Conservation (phyloP, 2,113 vertebrate species). For the Macrotis lagotis region DNA sequence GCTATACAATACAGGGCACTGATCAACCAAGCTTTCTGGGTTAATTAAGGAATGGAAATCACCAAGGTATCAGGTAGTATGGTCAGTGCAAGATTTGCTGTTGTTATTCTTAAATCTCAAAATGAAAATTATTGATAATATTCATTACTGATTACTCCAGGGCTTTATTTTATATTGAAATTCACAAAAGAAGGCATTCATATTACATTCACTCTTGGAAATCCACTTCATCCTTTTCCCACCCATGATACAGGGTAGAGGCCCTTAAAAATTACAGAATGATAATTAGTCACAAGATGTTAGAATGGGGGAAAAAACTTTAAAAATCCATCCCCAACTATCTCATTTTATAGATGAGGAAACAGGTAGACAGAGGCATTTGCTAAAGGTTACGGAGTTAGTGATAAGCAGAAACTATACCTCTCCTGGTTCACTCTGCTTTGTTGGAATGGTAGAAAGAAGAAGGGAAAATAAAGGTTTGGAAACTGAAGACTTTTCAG, state of each 20-base stretch:
- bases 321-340: not conserved
- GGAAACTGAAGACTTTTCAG: not conserved
- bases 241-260: slow-evolving; percentile 41
- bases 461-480: not conserved
- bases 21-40: slow-evolving; percentile 74
- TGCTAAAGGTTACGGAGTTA: not conserved
- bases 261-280: too few species aligned
- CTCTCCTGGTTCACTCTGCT: not conserved
- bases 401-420: not conserved
- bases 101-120: slow-evolving; percentile 75
- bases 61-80: slow-evolving; percentile 46
- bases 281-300: not conserved
- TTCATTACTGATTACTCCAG: slow-evolving; percentile 61
- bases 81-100: slow-evolving; percentile 45
- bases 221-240: slow-evolving; percentile 47
- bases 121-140: slow-evolving; percentile 76
- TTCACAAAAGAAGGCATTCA: slow-evolving; percentile 39
- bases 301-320: not conserved
- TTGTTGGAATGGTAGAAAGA: not conserved
- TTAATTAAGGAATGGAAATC: slow-evolving; percentile 78
- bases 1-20: slow-evolving; percentile 68
- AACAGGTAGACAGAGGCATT: not conserved
- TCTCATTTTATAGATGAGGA: not conserved
- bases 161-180: slow-evolving; percentile 65
- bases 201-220: slow-evolving; percentile 50